A percentile compares a stretch with the other conserved stretches of the same genome.
These are phyloP conservation scores for Athalia cordata DNA, from an alignment of 2,888 invertebrate species.

Conservation along the genomic window DNA sequence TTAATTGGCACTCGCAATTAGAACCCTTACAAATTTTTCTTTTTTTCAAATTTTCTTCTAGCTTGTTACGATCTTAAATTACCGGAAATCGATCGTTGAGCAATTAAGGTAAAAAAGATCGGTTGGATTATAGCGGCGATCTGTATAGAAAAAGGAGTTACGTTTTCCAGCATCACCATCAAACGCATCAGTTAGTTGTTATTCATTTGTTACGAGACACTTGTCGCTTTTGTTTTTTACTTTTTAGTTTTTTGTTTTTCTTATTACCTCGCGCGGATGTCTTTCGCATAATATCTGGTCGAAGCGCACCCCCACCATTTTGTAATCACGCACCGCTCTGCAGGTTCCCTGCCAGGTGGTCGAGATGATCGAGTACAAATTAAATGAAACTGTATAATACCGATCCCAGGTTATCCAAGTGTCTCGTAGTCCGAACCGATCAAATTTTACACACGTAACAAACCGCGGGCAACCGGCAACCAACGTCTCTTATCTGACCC, in stretches of 20 bases:
- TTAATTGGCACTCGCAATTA: not conserved
- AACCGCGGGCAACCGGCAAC: conserved; percentile 27
- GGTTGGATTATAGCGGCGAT: not conserved
- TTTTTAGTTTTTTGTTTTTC: not conserved
- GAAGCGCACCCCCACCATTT: not conserved
- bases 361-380: conserved; percentile 16
- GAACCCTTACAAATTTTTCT: not conserved
- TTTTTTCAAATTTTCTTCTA: not conserved
- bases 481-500: conserved; percentile 29
- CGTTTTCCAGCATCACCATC: too few species aligned
- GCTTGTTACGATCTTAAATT: not conserved
- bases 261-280: conserved; percentile 30
- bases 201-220: conserved; percentile 30
- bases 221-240: not conserved
- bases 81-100: conserved; percentile 5
- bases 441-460: conserved; percentile 35
- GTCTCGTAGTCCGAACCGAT: conserved; percentile 37
- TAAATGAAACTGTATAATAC: too few species aligned
- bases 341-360: conserved; percentile 25
- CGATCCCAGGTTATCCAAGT: too few species aligned
- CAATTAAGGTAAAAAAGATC: conserved; percentile 10
- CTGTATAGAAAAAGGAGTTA: too few species aligned
- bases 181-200: not conserved
- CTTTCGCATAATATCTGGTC: conserved; percentile 19
- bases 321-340: not conserved